Evolutionary conservation across 2,797 vertebrate species (phyloP).

Genomic region (Peromyscus eremicus): DNA sequence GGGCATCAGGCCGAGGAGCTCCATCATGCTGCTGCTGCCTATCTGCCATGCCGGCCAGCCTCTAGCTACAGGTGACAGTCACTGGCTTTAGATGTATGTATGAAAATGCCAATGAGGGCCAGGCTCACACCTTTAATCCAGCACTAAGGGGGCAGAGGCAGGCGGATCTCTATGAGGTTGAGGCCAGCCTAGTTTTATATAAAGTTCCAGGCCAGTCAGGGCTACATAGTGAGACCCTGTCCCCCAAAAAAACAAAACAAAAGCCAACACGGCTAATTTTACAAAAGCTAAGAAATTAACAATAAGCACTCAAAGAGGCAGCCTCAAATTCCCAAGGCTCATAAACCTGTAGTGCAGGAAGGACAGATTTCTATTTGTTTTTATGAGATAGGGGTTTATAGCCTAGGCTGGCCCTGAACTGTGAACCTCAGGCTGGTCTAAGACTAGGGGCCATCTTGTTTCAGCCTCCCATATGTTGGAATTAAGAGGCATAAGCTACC

Average conservation of each 20-base stretch:
- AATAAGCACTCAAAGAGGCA: not conserved
- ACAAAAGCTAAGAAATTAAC: not conserved
- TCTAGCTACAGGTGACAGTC: not conserved
- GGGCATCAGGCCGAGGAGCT: not conserved
- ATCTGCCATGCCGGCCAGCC: not conserved
- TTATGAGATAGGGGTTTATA: not conserved
- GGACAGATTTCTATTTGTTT: not conserved
- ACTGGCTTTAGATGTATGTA: not conserved
- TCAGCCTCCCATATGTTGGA: not conserved
- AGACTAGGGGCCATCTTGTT: not conserved
- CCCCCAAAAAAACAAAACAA: not conserved
- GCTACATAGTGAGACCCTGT: not conserved
- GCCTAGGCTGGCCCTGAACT: not conserved
- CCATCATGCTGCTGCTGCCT: not conserved
- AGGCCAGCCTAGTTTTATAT: not conserved
- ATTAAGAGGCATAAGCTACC: not conserved
- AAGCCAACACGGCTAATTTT: not conserved
- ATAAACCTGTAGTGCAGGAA: not conserved
- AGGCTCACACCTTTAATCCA: not conserved
- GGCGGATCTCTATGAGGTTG: not conserved
- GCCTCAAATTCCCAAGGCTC: not conserved
- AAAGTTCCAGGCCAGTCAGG: not conserved
- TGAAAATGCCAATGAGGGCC: no score
- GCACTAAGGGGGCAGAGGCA: not conserved
- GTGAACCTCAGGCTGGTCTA: not conserved